Evolutionary conservation across 1,140 invertebrate species (phyloP), one percentile per base, ranked within the genome.

Genomic region (Globodera rostochiensis): DNA sequence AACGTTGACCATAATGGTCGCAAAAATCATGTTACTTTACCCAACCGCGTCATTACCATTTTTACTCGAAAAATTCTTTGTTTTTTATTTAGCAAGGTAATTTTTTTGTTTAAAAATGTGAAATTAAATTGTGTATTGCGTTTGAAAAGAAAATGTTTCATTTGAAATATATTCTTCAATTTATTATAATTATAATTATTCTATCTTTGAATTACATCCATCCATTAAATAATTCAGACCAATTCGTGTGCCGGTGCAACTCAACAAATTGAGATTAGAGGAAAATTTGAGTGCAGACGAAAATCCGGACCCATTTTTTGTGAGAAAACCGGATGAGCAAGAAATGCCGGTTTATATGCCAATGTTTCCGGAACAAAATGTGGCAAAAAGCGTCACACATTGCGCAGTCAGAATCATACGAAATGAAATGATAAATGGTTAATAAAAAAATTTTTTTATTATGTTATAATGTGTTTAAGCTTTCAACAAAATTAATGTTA

Each of bases 41-140:
- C 73, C 73, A n/a, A 25, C 6, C 7, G 36, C 47, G n/a, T 74
- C 73, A 50, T 49, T 74, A 21, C 73, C 73, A 50, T 74, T 74
- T 45, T 45, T 74, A 57, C 8, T 74, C 6, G 73, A 74, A 9
- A 74, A 46, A 74, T 74, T 74, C 73, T 74, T 74, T 74, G n/a
- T 74, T 74, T 21, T 74, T 21, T 74, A 74, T 74, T 74, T 57
- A 74, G 6, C 7, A n/a, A 50, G 73, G 73, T 74, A 21, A 73
- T 25, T 13, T 73, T 73, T 67, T 8, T 70, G 5, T 73, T 73
- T 19, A 73, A 73, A 19, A 73, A 19, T 73, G 49, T 13, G 15
- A 47, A 71, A 71, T 45, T 53, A 53, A 53, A 53, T 53, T 3
- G 15, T 60, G 57, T 19, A 60, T 6, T 3, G 15, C 19, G 57